Evolutionary conservation across 2,797 vertebrate genomes (phyloP).

Genomic region (Telmatherina bonti): DNA sequence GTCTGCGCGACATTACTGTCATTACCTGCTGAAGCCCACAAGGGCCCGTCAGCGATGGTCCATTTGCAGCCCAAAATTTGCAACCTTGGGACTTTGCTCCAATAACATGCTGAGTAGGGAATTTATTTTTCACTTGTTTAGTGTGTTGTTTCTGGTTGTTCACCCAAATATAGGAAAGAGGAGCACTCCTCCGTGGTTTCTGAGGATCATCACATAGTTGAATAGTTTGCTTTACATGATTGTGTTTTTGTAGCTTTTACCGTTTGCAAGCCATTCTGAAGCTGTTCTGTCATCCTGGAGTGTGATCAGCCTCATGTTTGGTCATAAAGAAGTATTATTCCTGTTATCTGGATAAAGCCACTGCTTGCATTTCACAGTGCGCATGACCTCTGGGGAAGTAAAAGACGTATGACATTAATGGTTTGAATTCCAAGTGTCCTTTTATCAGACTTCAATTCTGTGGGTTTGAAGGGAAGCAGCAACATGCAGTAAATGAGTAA

Average conservation of each 20-base stretch:
- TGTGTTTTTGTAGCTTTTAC: conserved; percentile 3
- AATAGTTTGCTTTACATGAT: neutral
- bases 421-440: conserved; percentile 33
- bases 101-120: neutral
- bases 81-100: neutral
- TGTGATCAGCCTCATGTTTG: conserved; percentile 12
- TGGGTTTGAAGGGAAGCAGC: conserved; percentile 30
- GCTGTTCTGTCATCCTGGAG: conserved; percentile 5
- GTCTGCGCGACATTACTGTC: conserved; percentile 9
- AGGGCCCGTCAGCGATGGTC: neutral
- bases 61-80: neutral
- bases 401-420: conserved; percentile 23
- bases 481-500: conserved; percentile 41
- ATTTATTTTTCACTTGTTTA: neutral
- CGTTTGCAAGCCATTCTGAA: neutral
- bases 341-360: conserved; percentile 2
- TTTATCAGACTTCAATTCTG: conserved; percentile 18
- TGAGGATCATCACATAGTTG: neutral
- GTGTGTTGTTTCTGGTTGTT: neutral
- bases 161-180: neutral
- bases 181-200: conserved; percentile 1
- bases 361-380: conserved; percentile 14
- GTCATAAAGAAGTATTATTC: neutral
- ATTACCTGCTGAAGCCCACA: neutral
- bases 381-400: conserved; percentile 6